Evolutionary conservation across 2,888 invertebrate genomes (phyloP).

Genomic region (Macrosoma leucophasiata): DNA sequence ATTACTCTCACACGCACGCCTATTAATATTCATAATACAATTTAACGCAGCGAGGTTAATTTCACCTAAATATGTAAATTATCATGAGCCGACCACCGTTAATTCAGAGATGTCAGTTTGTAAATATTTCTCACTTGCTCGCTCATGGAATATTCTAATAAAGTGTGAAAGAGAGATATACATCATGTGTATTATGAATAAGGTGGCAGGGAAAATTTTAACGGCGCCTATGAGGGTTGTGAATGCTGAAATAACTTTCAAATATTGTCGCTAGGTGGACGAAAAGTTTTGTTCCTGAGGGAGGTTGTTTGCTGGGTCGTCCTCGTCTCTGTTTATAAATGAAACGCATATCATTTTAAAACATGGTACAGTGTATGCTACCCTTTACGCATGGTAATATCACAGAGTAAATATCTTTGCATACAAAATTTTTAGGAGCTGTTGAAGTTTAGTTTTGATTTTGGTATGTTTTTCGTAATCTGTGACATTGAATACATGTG

Average conservation of each 20-base stretch:
- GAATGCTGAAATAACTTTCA: conserved; percentile 76
- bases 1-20: conserved; percentile 50
- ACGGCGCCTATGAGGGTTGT: conserved; percentile 76
- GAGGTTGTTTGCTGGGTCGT: conserved; percentile 64
- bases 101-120: conserved; percentile 71
- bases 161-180: conserved; percentile 38
- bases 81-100: conserved; percentile 76
- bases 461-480: conserved; percentile 18
- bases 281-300: conserved; percentile 70
- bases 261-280: conserved; percentile 76
- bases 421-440: background rate
- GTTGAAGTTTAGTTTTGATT: too few species aligned
- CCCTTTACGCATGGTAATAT: conserved; percentile 24
- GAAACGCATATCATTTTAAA: conserved; percentile 69
- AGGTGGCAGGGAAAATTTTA: conserved; percentile 74
- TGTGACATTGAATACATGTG: conserved; percentile 24
- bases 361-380: conserved; percentile 41
- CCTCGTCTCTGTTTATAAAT: conserved; percentile 69
- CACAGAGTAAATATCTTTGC: conserved; percentile 7
- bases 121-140: conserved; percentile 55
- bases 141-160: conserved; percentile 20
- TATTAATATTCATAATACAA: conserved; percentile 76
- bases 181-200: conserved; percentile 67
- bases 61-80: conserved; percentile 77
- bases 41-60: conserved; percentile 74